Evolutionary conservation across 2,888 invertebrate species (phyloP), one percentile per base, ranked within the genome.

Genomic region (Melanostoma scalare): DNA sequence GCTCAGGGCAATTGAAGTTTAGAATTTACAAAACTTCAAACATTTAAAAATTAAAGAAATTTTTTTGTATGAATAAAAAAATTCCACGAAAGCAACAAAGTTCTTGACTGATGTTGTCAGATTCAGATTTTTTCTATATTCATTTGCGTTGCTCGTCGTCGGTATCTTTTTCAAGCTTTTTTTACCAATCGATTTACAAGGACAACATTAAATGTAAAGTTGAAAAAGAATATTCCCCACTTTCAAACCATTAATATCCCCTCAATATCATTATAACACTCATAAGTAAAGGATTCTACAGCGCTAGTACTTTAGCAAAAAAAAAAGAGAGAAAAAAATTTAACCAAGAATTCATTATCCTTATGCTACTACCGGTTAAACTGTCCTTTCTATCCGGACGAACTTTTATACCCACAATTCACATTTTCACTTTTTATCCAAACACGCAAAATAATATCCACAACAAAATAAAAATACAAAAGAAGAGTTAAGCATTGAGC

Each of bases 381-480:
- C 40, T 69, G 63, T 81, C 69, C 46, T 72, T 55, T 48, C 6
- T 44, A 71, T 5, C 33, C 55, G 36, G 72, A 67, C 50, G 6
- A 81, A 81, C 71, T 81, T 81, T 48, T 6, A n/a, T n/a, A 10
- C 71, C 63, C 76, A 81, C 81, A 81, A 38, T 69, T 80, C 63
- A 80, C 69, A 75, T 76, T 81, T 76, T 77, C 81, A 67, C 76
- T 67, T 79, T 67, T 73, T 60, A 31, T 50, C 50, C 63, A 63
- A 63, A 63, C 63, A 63, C 63, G 63, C 63, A 50, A 63, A 63
- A 63, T 63, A 63, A 50, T 63, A 63, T 48, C 63, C 40, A 60
- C 30, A 61, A 48, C 44, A 20, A 36, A 53, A 65, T 69, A 46
- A 56, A 55, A 55, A 65, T 44, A 56, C 46, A 42, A 44, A 42